Base-by-base conservation (phyloP, 2,888 invertebrate species). In the Beris chalybata region DNA sequence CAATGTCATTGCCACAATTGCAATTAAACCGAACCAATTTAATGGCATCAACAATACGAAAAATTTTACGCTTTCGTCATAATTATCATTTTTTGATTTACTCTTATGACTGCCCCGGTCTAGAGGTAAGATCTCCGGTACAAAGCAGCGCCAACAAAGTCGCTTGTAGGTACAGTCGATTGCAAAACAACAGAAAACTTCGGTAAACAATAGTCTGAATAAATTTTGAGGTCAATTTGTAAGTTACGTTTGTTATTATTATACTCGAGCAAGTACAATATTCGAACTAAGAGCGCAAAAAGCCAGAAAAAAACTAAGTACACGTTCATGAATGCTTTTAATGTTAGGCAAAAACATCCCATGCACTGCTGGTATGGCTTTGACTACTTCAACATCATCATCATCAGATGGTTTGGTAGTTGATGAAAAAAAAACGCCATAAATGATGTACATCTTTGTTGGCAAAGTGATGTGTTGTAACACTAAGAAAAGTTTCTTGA, bases 161-260 rank as follows among this genome's bases (percentile, higher is more conserved):
- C 22, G 3, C 22, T 22, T 22, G 22, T 22, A 22, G 22, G 22
- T 22, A 22, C 1, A 22, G 22, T 22, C 9, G 38, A 15, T 48
- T 48, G 12, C 22, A 13, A 15, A 48, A 48, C 22, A 48, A 13
- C 48, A 22, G 22, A 5, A 38, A 22, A 22, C 45, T 1, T 22
- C 22, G 22, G 22, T 13, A 29, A 31, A 59, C 53, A 59, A 65
- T 53, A 59, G 58, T 67, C 65, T 57, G 64, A 64, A 64, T 64
- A 64, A 67, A 53, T 58, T 67, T 67, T 67, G 67, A 67, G 67
- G 67, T 67, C 67, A 67, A 65, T 55, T 65, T 59, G 65, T 22
- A 31, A 30, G 53, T 53, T 15, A 47, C 13, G n/a, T 47, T 47
- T 12, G 44, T 15, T 47, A n/a, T 12, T 13, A 13, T n/a, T 47